Evolutionary conservation across 2,888 invertebrate species (phyloP).

Genomic region (Epsilonema sp.): DNA sequence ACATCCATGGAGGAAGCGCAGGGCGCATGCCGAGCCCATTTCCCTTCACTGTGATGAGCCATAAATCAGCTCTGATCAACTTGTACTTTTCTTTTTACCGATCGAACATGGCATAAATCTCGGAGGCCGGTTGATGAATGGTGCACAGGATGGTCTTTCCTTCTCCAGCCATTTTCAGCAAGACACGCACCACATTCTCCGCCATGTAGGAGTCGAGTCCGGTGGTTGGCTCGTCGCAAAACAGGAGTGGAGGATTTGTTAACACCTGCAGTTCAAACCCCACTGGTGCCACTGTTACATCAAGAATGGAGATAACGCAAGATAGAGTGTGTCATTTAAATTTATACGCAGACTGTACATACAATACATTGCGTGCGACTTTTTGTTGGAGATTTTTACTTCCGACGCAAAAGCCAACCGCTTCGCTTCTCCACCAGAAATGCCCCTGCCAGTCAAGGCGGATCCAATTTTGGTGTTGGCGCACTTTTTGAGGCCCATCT

Average conservation of each 20-base stretch:
- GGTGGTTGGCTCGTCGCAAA: conserved; percentile 92
- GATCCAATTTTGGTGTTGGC: conserved; percentile 69
- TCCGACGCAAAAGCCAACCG: conserved; percentile 72
- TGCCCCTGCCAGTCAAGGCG: conserved; percentile 55
- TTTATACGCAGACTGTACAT: too few relatives aligned
- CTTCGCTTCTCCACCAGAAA: conserved; percentile 57
- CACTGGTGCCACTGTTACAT: too few relatives aligned
- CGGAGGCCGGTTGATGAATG: conserved; percentile 27
- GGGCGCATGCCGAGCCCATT: too few relatives aligned
- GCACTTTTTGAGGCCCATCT: conserved; percentile 65
- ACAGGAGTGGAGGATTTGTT: conserved; percentile 79
- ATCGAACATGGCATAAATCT: conserved; percentile 24
- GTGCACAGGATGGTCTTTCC: conserved; percentile 27
- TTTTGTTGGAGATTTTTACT: conserved; percentile 15
- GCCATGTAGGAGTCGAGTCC: conserved; percentile 94
- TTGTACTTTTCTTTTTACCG: too few relatives aligned
- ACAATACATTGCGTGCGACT: too few relatives aligned
- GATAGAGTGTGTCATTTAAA: too few relatives aligned
- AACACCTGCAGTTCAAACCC: too few relatives aligned
- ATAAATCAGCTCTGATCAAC: too few relatives aligned
- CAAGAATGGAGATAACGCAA: too few relatives aligned
- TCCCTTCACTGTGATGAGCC: too few relatives aligned
- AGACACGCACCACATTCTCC: conserved; percentile 62
- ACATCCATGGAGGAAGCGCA: too few relatives aligned
- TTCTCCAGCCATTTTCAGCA: conserved; percentile 21